Percentiles rank a stretch among this genome's conserved stretches.
Evolutionary conservation across 2,888 invertebrate species (phyloP).

Genomic region (Dimorphilus gyrociliatus): DNA sequence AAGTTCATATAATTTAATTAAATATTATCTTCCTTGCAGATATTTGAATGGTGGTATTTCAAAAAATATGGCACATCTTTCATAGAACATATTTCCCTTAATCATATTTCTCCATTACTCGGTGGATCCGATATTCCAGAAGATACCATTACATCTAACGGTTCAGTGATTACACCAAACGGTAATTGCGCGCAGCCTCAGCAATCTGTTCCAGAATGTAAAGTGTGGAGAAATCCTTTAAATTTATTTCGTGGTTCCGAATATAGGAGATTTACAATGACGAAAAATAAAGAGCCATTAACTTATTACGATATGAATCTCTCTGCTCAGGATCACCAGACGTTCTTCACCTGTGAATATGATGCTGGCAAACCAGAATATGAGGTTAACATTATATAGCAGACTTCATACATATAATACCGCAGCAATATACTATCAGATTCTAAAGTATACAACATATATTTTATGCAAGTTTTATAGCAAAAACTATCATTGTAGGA

Average conservation of each 20-base stretch:
- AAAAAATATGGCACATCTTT: constrained; percentile 93
- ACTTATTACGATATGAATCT: constrained; percentile 99
- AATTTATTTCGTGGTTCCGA: constrained; percentile 88
- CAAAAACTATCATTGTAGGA: no score
- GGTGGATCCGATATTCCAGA: constrained; percentile 46
- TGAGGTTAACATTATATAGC: constrained; percentile 46
- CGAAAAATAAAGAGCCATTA: constrained; percentile 76
- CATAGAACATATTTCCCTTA: constrained; percentile 85
- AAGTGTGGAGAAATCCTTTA: constrained; percentile 90
- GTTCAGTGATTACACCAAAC: constrained; percentile 12
- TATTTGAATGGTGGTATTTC: constrained; percentile 99
- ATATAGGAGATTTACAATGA: constrained; percentile 82
- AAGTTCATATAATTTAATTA: background rate
- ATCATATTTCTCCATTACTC: constrained; percentile 82
- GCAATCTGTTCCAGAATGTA: constrained; percentile 50
- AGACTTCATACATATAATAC: no score
- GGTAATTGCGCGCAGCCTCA: constrained; percentile 7
- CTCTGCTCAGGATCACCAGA: constrained; percentile 95
- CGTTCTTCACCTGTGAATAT: constrained; percentile 78
- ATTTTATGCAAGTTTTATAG: constrained; percentile 1
- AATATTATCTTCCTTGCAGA: constrained; percentile 34
- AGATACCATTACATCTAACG: constrained; percentile 6
- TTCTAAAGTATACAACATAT: background rate
- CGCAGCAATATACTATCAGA: no score
- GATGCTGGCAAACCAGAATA: constrained; percentile 72